Conservation (phyloP, 1,140 invertebrate species). For the Archivesica marissinica region DNA sequence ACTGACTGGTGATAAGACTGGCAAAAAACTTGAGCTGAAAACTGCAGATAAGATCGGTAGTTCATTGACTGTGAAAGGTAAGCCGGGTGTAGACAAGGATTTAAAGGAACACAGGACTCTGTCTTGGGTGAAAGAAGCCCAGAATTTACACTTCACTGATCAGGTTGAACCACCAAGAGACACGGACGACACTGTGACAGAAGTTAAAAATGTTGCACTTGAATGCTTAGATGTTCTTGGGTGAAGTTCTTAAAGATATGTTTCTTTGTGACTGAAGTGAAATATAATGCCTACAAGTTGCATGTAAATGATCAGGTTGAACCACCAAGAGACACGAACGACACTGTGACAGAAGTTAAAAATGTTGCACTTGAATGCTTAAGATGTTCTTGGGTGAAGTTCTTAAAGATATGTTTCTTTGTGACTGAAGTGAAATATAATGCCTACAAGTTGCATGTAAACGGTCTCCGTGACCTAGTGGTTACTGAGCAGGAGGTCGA, state of each 20-base stretch:
- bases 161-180: neutral
- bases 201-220: neutral
- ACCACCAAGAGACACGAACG: neutral
- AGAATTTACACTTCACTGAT: constrained; percentile 50
- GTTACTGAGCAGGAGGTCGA: too few relatives aligned
- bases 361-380: constrained; percentile 20
- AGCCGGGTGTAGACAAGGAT: constrained; percentile 15
- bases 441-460: too few relatives aligned
- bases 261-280: too few relatives aligned
- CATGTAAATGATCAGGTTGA: constrained; percentile 36
- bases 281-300: too few relatives aligned
- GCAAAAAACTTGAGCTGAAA: constrained; percentile 9
- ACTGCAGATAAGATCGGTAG: neutral
- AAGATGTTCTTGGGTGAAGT: constrained; percentile 20
- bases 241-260: too few relatives aligned
- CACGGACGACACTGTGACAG: neutral
- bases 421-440: too few relatives aligned
- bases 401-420: too few relatives aligned
- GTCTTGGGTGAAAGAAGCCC: constrained; percentile 54
- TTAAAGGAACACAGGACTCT: constrained; percentile 38
- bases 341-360: neutral
- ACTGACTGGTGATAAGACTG: neutral
- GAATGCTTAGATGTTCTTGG: constrained; percentile 28
- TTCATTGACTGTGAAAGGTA: neutral
- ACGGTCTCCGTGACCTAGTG: too few relatives aligned